Evolutionary conservation across 1,140 invertebrate species (phyloP).

Genomic region (Drosophila kohkoa): DNA sequence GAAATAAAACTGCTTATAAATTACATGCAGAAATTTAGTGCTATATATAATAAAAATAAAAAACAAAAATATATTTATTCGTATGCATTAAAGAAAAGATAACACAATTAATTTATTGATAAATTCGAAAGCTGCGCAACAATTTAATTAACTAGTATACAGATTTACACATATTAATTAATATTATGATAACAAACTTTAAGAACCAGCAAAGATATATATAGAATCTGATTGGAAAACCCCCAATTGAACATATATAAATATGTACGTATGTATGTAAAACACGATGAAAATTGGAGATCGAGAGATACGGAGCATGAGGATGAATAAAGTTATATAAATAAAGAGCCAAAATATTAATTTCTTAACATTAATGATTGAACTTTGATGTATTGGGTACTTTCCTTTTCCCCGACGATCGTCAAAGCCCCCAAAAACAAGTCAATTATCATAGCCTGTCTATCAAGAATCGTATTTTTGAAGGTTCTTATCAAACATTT

Average conservation of each 20-base stretch:
- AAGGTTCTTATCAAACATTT: slow-evolving; percentile 32
- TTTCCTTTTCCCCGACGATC: slow-evolving; percentile 1
- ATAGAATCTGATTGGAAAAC: slow-evolving; percentile 2
- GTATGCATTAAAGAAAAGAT: slow-evolving; percentile 66
- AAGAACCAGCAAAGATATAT: slow-evolving; percentile 27
- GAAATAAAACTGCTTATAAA: slow-evolving; percentile 69
- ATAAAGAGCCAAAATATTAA: slow-evolving; percentile 48
- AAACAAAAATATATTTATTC: slow-evolving; percentile 70
- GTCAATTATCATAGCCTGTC: slow-evolving; percentile 42
- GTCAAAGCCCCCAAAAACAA: slow-evolving; percentile 25
- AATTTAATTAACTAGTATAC: slow-evolving; percentile 45
- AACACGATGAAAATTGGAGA: slow-evolving; percentile 35
- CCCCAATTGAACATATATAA: slow-evolving; percentile 44
- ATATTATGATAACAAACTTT: slow-evolving; percentile 25
- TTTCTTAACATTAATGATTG: slow-evolving; percentile 37
- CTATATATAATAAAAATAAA: slow-evolving; percentile 65
- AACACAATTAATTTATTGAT: slow-evolving; percentile 40
- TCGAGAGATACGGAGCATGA: slow-evolving; percentile 42
- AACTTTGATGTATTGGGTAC: slow-evolving; percentile 45
- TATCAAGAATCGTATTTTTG: slow-evolving; percentile 33
- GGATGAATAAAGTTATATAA: slow-evolving; percentile 71
- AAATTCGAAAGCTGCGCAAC: slow-evolving; percentile 51
- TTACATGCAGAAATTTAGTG: slow-evolving; percentile 74
- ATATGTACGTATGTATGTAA: slow-evolving; percentile 34
- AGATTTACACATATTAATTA: slow-evolving; percentile 19